Evolutionary conservation across 2,113 vertebrate genomes (phyloP).

Genomic region (Picathartes gymnocephalus): DNA sequence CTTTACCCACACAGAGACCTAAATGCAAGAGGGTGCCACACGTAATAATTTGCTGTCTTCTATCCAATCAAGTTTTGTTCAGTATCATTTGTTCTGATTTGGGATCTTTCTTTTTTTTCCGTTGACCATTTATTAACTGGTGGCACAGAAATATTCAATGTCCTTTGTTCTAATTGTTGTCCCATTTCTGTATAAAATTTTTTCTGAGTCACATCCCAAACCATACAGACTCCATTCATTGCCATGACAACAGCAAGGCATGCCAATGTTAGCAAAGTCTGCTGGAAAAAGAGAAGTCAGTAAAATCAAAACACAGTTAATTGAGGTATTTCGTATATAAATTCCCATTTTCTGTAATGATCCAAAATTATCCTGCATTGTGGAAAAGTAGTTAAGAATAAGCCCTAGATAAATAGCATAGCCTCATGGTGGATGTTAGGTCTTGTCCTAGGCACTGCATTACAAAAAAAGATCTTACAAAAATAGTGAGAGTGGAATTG

Average conservation of each 20-base stretch:
- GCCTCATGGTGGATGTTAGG: background rate
- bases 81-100: background rate
- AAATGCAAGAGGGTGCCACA: background rate
- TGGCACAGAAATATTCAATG: background rate
- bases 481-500: background rate
- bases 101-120: background rate
- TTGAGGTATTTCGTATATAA: background rate
- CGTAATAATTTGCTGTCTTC: background rate
- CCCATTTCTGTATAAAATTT: background rate
- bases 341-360: background rate
- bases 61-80: background rate
- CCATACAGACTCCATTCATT: conserved; percentile 14
- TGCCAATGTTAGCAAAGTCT: background rate
- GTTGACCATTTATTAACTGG: background rate
- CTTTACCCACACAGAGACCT: background rate
- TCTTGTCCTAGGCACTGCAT: background rate
- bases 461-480: background rate
- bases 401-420: background rate
- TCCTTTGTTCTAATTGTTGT: background rate
- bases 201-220: conserved; percentile 13
- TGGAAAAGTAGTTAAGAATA: background rate
- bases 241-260: conserved; percentile 45
- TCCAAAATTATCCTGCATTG: background rate
- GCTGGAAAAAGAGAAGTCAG: background rate
- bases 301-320: conserved; percentile 9